Percentiles rank a stretch among this genome's conserved stretches.
Evolutionary conservation across 2,888 invertebrate genomes (phyloP).

Genomic region (Caenorhabditis uteleia): DNA sequence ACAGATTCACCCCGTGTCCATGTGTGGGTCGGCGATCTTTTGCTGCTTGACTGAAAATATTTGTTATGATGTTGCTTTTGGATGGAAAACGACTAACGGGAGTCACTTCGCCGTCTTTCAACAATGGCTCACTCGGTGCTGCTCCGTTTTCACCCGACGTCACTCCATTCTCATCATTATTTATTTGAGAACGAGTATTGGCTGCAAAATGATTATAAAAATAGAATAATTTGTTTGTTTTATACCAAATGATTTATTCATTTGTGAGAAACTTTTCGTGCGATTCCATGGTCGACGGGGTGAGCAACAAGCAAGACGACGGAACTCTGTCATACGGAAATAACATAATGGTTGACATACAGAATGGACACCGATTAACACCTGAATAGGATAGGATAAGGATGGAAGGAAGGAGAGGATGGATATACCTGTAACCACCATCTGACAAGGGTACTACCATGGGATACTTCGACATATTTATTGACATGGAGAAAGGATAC

Average conservation of each 20-base stretch:
- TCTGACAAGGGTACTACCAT: slow-evolving; percentile 55
- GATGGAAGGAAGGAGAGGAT: background rate
- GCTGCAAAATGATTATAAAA: no score
- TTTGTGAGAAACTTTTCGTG: slow-evolving; percentile 61
- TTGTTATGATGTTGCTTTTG: background rate
- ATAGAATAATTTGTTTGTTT: background rate
- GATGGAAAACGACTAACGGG: slow-evolving; percentile 9
- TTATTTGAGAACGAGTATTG: slow-evolving; percentile 43
- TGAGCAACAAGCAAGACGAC: slow-evolving; percentile 66
- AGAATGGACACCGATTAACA: slow-evolving; percentile 68
- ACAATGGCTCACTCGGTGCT: slow-evolving; percentile 26
- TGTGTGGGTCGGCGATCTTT: slow-evolving; percentile 29
- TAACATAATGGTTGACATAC: slow-evolving; percentile 69
- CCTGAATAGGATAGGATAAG: slow-evolving; percentile 44
- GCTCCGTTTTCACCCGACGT: slow-evolving; percentile 6
- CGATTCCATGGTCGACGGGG: slow-evolving; percentile 50
- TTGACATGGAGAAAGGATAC: slow-evolving; percentile 66
- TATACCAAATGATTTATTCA: slow-evolving; percentile 58
- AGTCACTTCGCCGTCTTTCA: slow-evolving; percentile 21
- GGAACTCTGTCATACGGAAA: slow-evolving; percentile 69
- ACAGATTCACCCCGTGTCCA: slow-evolving; percentile 55
- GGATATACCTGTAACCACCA: slow-evolving; percentile 63
- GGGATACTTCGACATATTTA: slow-evolving; percentile 55
- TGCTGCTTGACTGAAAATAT: slow-evolving; percentile 19
- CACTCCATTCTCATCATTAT: slow-evolving; percentile 39